Conservation (phyloP, 2,113 vertebrate genomes). For the Oriolus oriolus region DNA sequence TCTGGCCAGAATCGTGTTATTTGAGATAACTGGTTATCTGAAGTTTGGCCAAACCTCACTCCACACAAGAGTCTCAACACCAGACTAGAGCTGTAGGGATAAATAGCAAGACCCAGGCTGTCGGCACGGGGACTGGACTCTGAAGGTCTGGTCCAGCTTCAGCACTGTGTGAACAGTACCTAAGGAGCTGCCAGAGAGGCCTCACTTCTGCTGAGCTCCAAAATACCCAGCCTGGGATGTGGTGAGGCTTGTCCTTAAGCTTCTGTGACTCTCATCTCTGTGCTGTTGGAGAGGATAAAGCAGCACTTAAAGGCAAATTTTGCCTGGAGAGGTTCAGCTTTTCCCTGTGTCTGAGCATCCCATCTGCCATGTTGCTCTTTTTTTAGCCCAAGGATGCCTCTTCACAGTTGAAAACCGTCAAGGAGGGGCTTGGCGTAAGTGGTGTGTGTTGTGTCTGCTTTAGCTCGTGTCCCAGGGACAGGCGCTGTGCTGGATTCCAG, state of each 20-base stretch:
- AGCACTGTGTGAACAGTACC: background rate
- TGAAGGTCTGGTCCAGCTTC: background rate
- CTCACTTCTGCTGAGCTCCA: background rate
- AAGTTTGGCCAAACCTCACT: background rate
- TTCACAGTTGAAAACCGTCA: background rate
- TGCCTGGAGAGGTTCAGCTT: background rate
- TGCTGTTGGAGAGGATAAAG: background rate
- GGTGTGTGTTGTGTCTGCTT: background rate
- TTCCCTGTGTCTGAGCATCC: background rate
- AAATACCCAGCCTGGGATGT: background rate
- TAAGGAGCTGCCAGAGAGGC: background rate
- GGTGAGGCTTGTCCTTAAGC: background rate
- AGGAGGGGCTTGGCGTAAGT: background rate
- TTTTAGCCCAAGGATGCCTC: background rate
- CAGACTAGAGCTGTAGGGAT: background rate
- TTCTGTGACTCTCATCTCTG: rapidly evolving
- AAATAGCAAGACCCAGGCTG: background rate
- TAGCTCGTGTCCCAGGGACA: background rate
- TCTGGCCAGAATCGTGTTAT: background rate
- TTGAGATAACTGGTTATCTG: background rate
- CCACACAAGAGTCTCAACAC: rapidly evolving
- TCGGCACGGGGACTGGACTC: background rate
- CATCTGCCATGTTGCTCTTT: background rate
- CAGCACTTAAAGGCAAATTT: background rate
- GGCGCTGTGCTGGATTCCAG: background rate